Evolutionary conservation across 2,797 vertebrate genomes (phyloP).

Genomic region (Bradypus variegatus): DNA sequence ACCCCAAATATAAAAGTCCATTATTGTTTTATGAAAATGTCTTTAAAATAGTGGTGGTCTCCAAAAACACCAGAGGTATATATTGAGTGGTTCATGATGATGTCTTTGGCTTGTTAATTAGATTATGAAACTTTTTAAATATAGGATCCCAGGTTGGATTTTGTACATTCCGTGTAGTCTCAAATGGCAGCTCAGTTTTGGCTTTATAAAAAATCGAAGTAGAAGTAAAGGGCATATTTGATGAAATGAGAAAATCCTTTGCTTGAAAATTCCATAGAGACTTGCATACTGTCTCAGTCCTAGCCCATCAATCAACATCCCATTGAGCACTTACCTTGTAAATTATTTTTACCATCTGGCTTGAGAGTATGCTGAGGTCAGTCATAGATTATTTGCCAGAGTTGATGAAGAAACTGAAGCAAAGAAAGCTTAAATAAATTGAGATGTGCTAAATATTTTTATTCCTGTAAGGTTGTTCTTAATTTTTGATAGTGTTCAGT

Average conservation of each 20-base stretch:
- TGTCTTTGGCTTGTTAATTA: neutral
- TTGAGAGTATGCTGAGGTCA: neutral
- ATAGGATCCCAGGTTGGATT: neutral
- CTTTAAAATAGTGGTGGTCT: neutral
- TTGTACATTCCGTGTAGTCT: neutral
- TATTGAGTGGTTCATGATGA: neutral
- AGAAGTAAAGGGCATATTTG: neutral
- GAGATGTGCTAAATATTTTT: neutral
- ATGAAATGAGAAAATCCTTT: neutral
- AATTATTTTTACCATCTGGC: neutral
- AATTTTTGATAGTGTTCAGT: neutral
- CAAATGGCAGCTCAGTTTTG: neutral
- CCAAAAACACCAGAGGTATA: neutral
- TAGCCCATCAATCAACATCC: neutral
- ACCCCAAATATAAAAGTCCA: neutral
- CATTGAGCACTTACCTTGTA: neutral
- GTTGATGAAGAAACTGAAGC: neutral
- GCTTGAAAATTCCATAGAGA: neutral
- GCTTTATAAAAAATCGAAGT: constrained; percentile 1
- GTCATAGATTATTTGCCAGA: neutral
- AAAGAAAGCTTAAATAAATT: neutral
- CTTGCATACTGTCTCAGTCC: neutral
- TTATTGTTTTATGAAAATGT: neutral
- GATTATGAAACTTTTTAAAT: neutral
- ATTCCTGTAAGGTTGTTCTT: neutral